Conservation (phyloP, 2,113 vertebrate species). For the Lepus americanus region DNA sequence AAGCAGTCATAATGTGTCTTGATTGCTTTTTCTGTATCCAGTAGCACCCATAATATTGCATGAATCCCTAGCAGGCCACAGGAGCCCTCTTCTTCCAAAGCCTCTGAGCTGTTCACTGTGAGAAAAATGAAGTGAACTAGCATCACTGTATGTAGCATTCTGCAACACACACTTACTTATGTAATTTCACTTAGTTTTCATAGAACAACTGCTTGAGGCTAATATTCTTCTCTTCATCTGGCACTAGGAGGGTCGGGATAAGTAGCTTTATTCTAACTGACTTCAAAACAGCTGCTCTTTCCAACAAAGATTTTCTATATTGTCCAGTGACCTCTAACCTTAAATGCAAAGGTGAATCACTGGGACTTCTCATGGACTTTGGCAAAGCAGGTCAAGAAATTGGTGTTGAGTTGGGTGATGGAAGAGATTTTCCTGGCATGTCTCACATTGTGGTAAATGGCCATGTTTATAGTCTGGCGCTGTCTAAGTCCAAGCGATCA, state of each 20-base stretch:
- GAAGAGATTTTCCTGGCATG: neutral
- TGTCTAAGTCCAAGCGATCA: slow-evolving; percentile 1
- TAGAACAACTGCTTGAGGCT: neutral
- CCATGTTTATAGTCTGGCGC: neutral
- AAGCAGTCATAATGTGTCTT: slow-evolving; percentile 16
- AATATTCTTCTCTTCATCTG: neutral
- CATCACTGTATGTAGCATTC: neutral
- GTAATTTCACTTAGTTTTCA: neutral
- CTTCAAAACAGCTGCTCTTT: slow-evolving; percentile 14
- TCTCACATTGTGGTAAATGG: neutral
- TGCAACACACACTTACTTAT: neutral
- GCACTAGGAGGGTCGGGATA: neutral
- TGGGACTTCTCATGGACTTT: neutral
- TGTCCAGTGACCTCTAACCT: neutral
- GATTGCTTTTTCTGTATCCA: neutral
- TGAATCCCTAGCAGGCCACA: neutral
- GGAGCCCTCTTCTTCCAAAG: neutral
- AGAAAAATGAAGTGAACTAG: slow-evolving; percentile 31
- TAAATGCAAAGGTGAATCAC: neutral
- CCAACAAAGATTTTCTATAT: neutral
- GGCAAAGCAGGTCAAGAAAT: neutral
- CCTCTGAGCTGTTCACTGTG: neutral
- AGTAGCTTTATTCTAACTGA: neutral
- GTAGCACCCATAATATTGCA: neutral
- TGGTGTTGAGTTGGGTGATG: neutral